Conservation (phyloP, 1,140 invertebrate species). For the Zaprionus kolodkinae region DNA sequence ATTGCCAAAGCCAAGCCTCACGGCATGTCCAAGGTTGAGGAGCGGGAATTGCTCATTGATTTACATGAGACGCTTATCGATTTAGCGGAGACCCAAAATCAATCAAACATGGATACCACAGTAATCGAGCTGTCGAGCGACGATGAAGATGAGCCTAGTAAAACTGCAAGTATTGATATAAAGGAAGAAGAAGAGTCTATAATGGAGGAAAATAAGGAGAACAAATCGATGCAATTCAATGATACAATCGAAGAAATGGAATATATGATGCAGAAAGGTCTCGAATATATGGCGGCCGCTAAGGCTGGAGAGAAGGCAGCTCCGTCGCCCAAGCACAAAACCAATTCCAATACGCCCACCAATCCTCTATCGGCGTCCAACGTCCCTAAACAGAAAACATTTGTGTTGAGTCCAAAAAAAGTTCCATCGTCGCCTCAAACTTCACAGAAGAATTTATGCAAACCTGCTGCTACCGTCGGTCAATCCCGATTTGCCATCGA, state of each 20-base stretch:
- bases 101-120: constrained; percentile 24
- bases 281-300: constrained; percentile 59
- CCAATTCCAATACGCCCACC: constrained; percentile 6
- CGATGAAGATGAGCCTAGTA: constrained; percentile 23
- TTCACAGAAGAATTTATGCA: not conserved
- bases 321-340: constrained; percentile 1
- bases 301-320: not conserved
- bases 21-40: constrained; percentile 48
- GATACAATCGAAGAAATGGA: constrained; percentile 84
- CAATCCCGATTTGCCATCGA: constrained; percentile 36
- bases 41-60: constrained; percentile 52
- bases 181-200: constrained; percentile 25
- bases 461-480: not conserved
- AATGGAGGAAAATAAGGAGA: constrained; percentile 43
- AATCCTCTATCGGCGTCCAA: constrained; percentile 6
- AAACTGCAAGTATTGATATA: not conserved
- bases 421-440: not conserved
- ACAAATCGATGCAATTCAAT: constrained; percentile 78
- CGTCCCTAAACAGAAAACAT: constrained; percentile 59
- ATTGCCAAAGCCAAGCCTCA: constrained; percentile 59
- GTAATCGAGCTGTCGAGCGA: constrained; percentile 61
- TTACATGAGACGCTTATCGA: constrained; percentile 55
- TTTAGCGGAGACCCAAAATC: constrained; percentile 17
- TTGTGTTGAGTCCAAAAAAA: constrained; percentile 51
- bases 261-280: constrained; percentile 81